Evolutionary conservation across 2,113 vertebrate species (phyloP).

Genomic region (Saguinus imperator): DNA sequence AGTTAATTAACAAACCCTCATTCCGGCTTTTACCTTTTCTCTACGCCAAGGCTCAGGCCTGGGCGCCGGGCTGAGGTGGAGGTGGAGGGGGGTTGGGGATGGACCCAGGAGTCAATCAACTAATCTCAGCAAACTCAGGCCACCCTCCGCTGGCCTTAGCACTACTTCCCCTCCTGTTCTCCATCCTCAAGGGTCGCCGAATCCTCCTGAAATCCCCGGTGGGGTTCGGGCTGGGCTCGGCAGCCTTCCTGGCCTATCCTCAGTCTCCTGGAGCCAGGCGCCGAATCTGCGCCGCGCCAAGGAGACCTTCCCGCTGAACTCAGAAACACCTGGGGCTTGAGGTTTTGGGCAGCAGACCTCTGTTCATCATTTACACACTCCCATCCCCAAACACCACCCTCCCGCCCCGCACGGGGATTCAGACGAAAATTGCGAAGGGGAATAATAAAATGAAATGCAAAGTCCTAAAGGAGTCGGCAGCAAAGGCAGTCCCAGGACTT

Average conservation of each 20-base stretch:
- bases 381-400: too few relatives aligned
- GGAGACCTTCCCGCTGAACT: neutral
- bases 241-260: neutral
- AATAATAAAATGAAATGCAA: constrained; percentile 3
- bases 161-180: neutral
- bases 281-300: neutral
- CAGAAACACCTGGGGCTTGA: neutral
- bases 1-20: constrained; percentile 92
- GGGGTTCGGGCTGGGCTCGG: neutral
- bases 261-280: neutral
- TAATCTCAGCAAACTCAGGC: neutral
- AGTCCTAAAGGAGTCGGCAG: neutral
- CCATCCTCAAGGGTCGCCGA: neutral
- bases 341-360: neutral
- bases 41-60: constrained; percentile 51
- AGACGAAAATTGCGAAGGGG: neutral
- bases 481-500: neutral
- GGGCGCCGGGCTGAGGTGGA: constrained; percentile 4
- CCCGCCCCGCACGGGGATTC: neutral
- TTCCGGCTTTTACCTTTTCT: constrained; percentile 81
- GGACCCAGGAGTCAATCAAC: constrained; percentile 40
- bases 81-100: neutral
- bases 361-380: neutral
- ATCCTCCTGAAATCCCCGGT: neutral
- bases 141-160: neutral